phyloP scores from a whole-genome alignment of 37 sponge, comb jelly and placozoan species.

The Spongilla lacustris region DNA sequence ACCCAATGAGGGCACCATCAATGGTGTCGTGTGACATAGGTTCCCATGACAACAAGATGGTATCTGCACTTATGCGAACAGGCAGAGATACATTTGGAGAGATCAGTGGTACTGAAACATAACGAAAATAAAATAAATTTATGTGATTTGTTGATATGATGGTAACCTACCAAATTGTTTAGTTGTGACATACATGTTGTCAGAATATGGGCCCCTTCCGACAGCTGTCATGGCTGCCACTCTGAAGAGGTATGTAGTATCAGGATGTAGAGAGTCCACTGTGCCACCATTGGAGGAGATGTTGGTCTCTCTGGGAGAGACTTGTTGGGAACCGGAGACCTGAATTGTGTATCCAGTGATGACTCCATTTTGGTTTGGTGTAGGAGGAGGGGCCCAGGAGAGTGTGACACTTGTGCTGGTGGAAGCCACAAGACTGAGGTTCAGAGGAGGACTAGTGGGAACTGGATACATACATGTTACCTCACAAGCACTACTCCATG shows the following conservation, averaged over 20 bases:
- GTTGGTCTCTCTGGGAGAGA: too few species aligned
- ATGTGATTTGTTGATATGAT: too few species aligned
- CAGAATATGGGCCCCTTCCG: constrained; percentile 19
- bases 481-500: not conserved
- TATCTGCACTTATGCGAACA: too few species aligned
- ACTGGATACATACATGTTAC: not conserved
- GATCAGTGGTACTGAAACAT: too few species aligned
- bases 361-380: constrained; percentile 24
- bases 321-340: too few species aligned
- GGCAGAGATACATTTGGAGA: too few species aligned
- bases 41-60: too few species aligned
- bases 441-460: constrained; percentile 22
- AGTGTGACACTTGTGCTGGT: constrained; percentile 10
- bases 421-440: not conserved
- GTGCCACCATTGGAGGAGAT: not conserved
- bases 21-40: too few species aligned
- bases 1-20: too few species aligned
- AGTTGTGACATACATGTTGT: too few species aligned
- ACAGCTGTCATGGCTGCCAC: constrained; percentile 31
- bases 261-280: constrained; percentile 16
- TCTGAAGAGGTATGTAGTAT: constrained; percentile 13
- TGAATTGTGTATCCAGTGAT: constrained; percentile 23
- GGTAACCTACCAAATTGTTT: too few species aligned
- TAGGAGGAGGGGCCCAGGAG: constrained; percentile 41
- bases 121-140: too few species aligned